phyloP scores from a whole-genome alignment of 2,113 vertebrate species.

The Furnarius figulus region DNA sequence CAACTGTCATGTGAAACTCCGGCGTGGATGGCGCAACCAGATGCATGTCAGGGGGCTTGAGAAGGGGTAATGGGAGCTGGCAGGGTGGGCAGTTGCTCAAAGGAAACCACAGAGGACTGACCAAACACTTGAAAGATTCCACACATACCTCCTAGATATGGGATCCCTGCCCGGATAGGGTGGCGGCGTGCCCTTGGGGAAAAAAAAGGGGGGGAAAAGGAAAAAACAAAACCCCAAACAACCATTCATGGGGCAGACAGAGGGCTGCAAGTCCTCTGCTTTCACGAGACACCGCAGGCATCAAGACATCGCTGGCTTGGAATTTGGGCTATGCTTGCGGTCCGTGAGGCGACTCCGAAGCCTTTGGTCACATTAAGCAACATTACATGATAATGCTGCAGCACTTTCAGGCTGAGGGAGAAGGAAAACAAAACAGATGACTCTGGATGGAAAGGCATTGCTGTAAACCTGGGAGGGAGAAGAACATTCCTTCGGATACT shows the following conservation, averaged over 20 bases:
- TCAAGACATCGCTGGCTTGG: constrained; percentile 1
- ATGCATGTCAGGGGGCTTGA: constrained; percentile 28
- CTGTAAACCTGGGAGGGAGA: constrained; percentile 61
- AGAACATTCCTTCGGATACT: constrained; percentile 50
- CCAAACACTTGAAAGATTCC: constrained; percentile 47
- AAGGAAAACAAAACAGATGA: constrained; percentile 69
- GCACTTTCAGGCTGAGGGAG: constrained; percentile 40
- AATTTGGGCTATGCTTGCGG: constrained; percentile 49
- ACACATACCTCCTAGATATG: constrained; percentile 21
- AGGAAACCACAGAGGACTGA: constrained; percentile 57
- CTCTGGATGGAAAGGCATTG: constrained; percentile 59
- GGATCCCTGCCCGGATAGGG: background rate
- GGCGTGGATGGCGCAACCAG: background rate
- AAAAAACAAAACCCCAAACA: background rate
- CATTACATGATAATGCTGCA: constrained; percentile 54
- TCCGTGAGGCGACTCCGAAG: background rate
- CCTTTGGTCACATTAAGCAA: constrained; percentile 57
- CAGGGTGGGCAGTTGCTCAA: constrained; percentile 31
- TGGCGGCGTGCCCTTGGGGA: background rate
- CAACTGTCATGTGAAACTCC: constrained; percentile 10
- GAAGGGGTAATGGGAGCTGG: constrained; percentile 15
- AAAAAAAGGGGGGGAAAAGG: background rate
- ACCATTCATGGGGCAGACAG: background rate
- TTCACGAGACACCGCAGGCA: constrained; percentile 16
- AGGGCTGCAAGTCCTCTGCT: constrained; percentile 17